Evolutionary conservation across 2,888 invertebrate species (phyloP), one percentile per base, ranked within the genome.

Genomic region (Suillia variegata): DNA sequence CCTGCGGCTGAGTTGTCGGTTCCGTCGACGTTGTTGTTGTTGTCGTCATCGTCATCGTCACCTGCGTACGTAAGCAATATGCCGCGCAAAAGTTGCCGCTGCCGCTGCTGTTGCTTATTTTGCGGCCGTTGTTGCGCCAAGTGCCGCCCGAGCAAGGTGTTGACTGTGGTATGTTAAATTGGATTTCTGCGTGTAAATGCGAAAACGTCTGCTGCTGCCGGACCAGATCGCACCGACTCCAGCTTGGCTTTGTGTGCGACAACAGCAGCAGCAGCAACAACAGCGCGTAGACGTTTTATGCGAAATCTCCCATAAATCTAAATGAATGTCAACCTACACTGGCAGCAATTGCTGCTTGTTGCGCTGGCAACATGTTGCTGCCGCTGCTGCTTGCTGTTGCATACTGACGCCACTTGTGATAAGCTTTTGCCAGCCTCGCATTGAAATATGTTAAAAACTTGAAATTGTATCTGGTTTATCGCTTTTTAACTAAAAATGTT

Each of bases 261-360:
- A n/a, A n/a, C n/a, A n/a, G n/a, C 66, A 73, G 64, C 67, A 67
- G 70, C 63, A n/a, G n/a, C 67, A 17, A 31, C 31, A 18, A 15
- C 33, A 42, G 42, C 26, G 63, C 63, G 66, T 70, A 67, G 75
- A 72, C 72, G 18, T 45, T 45, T 45, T 45, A 45, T 45, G 45
- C 13, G 45, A 45, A 72, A 72, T 72, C 72, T 75, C 71, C 72
- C 74, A 73, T 73, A 73, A 73, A 73, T 73, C 72, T 73, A 73
- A 73, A 73, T 73, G 72, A 73, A 76, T 73, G 72, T 73, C 72
- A 75, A 75, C 56, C 59, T 51, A 59, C 59, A 52, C 71, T 69
- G 65, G 66, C 60, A 22, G 60, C 62, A 61, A 63, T 62, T 62
- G 69, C 64, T 65, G 73, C 70, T 69, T 61, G 58, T 18, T 17